Evolutionary conservation across 2,888 invertebrate genomes (phyloP), one percentile per base, ranked within the genome.

Genomic region (Epirrhoe tristata): DNA sequence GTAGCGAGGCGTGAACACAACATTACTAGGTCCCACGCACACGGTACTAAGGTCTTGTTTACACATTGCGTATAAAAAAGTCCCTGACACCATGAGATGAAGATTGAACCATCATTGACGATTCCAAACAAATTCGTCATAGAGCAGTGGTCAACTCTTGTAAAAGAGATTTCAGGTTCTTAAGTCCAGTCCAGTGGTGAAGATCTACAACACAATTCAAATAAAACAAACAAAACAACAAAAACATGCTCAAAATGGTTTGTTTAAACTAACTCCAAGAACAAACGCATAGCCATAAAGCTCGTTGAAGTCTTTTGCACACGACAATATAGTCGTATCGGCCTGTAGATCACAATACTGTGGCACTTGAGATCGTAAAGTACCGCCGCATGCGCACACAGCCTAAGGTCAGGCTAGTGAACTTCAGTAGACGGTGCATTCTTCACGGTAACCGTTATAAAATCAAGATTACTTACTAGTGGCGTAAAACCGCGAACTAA

Each of bases 391-490:
- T 51, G 32, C 24, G 32, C 32, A 58, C 51, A 58, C 51, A 53
- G 54, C 60, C 43, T 60, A 43, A 43, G 56, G 46, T 48, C 58
- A 54, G 8, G 51, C 50, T n/a, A 50, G 34, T 17, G 31, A 50
- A 60, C 57, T 66, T 70, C 55, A 56, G 60, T 39, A 52, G 52
- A 71, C 58, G 58, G 58, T 56, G 51, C 51, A 58, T 58, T 65
- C 59, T 63, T 57, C 58, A 55, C 10, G 59, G 56, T 8, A 52
- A 67, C 67, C 67, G 62, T 63, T 69, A 63, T 62, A 62, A 64
- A 59, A 72, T 72, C 57, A 62, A 58, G 61, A 72, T 69, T 66
- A 61, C 17, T 51, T 48, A 50, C 56, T 65, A 62, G 59, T 60
- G 62, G 43, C 63, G 63, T 53, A 59, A 62, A 69, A 57, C 63